These are phyloP conservation scores for Hippoglossus hippoglossus DNA, from an alignment of 2,797 vertebrate species.

Conservation along the genomic window DNA sequence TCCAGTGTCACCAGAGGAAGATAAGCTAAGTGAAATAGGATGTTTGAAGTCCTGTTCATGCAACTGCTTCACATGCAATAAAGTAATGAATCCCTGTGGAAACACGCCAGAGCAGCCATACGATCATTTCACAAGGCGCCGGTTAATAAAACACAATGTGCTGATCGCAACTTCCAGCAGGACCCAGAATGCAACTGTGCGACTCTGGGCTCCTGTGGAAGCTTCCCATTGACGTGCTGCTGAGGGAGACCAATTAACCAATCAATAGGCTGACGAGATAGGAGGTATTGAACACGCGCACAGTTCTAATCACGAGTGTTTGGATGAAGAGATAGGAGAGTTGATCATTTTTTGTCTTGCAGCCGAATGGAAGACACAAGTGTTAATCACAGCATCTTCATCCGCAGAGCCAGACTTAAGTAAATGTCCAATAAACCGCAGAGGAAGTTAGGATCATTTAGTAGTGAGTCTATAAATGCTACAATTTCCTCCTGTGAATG, in stretches of 20 bases:
- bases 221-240: constrained; percentile 38
- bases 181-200: no score
- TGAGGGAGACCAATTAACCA: constrained; percentile 44
- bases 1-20: not conserved
- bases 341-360: constrained; percentile 37
- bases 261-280: constrained; percentile 57
- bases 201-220: constrained; percentile 18
- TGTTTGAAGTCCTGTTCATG: no score
- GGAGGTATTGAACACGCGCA: constrained; percentile 47
- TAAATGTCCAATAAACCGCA: constrained; percentile 34
- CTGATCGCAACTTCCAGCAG: constrained; percentile 27
- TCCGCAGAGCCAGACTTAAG: not conserved
- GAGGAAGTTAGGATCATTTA: constrained; percentile 41
- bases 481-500: constrained; percentile 30
- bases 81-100: no score
- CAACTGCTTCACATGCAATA: no score
- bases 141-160: constrained; percentile 14
- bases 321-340: constrained; percentile 42
- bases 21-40: not conserved
- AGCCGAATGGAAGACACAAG: constrained; percentile 41
- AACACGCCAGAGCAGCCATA: not conserved
- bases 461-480: constrained; percentile 30
- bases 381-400: constrained; percentile 53
- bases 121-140: not conserved
- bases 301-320: constrained; percentile 38